These are phyloP conservation scores for Oncorhynchus nerka DNA, from an alignment of 2,113 vertebrate species.

Conservation along the genomic window DNA sequence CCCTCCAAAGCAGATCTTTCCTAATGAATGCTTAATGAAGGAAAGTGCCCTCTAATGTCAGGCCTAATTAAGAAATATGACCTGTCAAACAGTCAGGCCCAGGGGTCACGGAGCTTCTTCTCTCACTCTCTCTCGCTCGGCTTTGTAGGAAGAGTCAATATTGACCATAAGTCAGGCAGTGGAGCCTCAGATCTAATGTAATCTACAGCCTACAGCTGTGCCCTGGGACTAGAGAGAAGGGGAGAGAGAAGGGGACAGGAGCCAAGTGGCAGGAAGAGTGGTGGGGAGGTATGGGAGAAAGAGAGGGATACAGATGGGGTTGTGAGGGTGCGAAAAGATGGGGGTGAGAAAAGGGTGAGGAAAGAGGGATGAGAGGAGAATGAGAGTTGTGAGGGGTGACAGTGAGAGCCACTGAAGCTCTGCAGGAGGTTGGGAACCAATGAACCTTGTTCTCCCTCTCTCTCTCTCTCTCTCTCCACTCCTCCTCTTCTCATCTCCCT, in stretches of 20 bases:
- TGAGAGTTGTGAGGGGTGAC: slow-evolving; percentile 49
- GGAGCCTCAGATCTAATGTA: slow-evolving; percentile 54
- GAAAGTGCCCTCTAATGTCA: neutral
- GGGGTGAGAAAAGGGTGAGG: slow-evolving; percentile 51
- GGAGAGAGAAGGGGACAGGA: neutral
- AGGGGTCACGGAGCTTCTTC: slow-evolving; percentile 14
- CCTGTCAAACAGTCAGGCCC: slow-evolving; percentile 13
- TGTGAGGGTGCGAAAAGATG: neutral
- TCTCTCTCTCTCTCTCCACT: neutral
- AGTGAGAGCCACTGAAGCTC: slow-evolving; percentile 63
- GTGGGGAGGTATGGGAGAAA: neutral
- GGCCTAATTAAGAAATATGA: slow-evolving; percentile 2
- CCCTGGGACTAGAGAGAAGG: slow-evolving; percentile 36
- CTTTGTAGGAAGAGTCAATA: slow-evolving; percentile 66
- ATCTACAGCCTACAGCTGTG: slow-evolving; percentile 58
- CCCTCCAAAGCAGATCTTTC: neutral
- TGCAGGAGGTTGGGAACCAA: slow-evolving; percentile 69
- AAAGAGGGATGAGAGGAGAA: slow-evolving; percentile 51
- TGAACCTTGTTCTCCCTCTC: slow-evolving; percentile 56
- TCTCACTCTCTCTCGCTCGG: slow-evolving; percentile 8
- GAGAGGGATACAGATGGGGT: neutral
- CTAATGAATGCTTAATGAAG: neutral
- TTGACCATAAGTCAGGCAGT: slow-evolving; percentile 56
- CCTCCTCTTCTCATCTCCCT: slow-evolving; percentile 34
- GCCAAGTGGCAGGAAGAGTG: neutral